Conservation (phyloP, 2,888 invertebrate genomes). For the Rhagophthalmus giganteus region DNA sequence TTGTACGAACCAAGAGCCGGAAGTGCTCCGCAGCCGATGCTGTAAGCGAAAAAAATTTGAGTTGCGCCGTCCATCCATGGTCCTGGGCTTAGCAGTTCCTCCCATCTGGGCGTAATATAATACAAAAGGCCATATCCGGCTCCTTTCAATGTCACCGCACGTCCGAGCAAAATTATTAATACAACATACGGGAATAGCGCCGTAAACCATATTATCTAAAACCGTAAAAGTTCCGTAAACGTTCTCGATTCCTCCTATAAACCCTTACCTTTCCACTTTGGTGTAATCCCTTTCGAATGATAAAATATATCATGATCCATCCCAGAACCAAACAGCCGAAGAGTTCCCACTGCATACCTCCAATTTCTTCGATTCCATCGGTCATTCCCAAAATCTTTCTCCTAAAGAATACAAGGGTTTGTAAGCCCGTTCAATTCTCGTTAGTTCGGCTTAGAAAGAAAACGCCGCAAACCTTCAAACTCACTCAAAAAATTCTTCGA, state of each 20-base stretch:
- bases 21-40: constrained; percentile 75
- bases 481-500: constrained; percentile 65
- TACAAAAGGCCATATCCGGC: constrained; percentile 66
- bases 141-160: constrained; percentile 70
- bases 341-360: constrained; percentile 69
- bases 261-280: constrained; percentile 71
- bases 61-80: constrained; percentile 78
- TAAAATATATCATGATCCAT: constrained; percentile 71
- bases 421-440: background rate
- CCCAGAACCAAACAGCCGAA: constrained; percentile 66
- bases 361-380: constrained; percentile 64
- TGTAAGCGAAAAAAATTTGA: constrained; percentile 78
- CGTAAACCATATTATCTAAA: constrained; percentile 73
- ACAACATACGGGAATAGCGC: constrained; percentile 76
- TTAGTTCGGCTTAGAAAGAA: constrained; percentile 4
- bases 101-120: constrained; percentile 68
- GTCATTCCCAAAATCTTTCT: constrained; percentile 65
- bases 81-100: constrained; percentile 57
- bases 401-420: constrained; percentile 51
- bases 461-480: constrained; percentile 39
- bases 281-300: constrained; percentile 72
- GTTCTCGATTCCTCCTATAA: background rate
- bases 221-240: constrained; percentile 12
- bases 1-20: constrained; percentile 76
- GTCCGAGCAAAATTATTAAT: constrained; percentile 65